Evolutionary conservation across 2,113 vertebrate species (phyloP).

Genomic region (Tautogolabrus adspersus): DNA sequence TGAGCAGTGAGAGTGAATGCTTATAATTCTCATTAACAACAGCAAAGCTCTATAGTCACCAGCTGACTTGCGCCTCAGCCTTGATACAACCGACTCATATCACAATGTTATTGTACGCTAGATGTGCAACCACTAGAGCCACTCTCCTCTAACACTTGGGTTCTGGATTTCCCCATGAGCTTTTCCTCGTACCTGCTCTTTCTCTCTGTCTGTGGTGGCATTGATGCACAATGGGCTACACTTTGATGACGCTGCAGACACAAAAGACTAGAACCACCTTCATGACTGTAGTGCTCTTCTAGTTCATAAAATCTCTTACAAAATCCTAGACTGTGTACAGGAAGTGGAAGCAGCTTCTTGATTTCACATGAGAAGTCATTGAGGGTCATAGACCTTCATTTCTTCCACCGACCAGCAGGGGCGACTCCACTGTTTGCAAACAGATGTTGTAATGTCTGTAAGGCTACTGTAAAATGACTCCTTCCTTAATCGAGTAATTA

Average conservation of each 20-base stretch:
- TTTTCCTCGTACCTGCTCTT: not conserved
- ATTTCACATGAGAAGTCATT: not conserved
- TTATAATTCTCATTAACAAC: conserved; percentile 29
- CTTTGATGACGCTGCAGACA: too few species aligned
- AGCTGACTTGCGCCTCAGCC: conserved; percentile 5
- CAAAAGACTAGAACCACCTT: not conserved
- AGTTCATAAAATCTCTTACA: not conserved
- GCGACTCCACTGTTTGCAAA: too few species aligned
- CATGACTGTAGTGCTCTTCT: not conserved
- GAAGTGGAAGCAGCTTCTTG: not conserved
- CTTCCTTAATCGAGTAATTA: too few species aligned
- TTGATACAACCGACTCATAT: conserved; percentile 1
- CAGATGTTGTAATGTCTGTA: too few species aligned
- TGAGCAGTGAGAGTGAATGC: conserved; percentile 6
- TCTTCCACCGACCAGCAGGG: not conserved
- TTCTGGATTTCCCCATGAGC: not conserved
- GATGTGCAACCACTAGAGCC: not conserved
- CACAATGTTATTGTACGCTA: not conserved
- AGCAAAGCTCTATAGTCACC: conserved; percentile 5
- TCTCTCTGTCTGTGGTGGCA: not conserved
- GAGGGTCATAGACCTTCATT: not conserved
- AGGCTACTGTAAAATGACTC: too few species aligned
- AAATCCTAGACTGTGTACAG: not conserved
- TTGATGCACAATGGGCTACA: not conserved
- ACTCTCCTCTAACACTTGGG: not conserved